phyloP scores from a whole-genome alignment of 2,797 vertebrate genomes.

The Bovichtus diacanthus region DNA sequence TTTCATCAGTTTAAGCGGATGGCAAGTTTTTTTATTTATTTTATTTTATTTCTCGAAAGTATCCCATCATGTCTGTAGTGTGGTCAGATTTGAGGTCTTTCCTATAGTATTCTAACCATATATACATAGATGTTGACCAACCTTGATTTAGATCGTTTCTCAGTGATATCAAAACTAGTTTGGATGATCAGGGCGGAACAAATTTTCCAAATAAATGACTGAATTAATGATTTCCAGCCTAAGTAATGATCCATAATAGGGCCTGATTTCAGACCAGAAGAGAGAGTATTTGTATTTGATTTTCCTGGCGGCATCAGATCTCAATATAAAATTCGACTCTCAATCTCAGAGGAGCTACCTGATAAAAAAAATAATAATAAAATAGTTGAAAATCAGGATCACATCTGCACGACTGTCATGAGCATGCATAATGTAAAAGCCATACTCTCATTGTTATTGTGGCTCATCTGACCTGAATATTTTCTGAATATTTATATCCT shows the following conservation, averaged over 20 bases:
- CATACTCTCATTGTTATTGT: slow-evolving; percentile 43
- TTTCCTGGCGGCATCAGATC: neutral
- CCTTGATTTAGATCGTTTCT: neutral
- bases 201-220: neutral
- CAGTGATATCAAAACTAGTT: neutral
- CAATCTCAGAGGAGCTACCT: neutral
- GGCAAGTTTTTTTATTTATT: neutral
- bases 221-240: neutral
- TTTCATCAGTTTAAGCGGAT: neutral
- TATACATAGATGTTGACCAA: neutral
- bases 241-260: neutral
- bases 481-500: slow-evolving; percentile 64
- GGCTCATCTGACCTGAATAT: slow-evolving; percentile 64
- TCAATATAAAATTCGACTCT: slow-evolving; percentile 8
- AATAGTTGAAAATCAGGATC: slow-evolving; percentile 1
- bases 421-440: slow-evolving; percentile 35
- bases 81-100: neutral
- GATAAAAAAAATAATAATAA: slow-evolving; percentile 21
- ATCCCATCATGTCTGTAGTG: neutral
- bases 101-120: neutral
- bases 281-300: neutral
- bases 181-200: no score
- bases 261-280: neutral
- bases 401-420: neutral
- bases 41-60: neutral